Base-by-base conservation (phyloP, 2,888 invertebrate species). In the Philopedon plagiatum region DNA sequence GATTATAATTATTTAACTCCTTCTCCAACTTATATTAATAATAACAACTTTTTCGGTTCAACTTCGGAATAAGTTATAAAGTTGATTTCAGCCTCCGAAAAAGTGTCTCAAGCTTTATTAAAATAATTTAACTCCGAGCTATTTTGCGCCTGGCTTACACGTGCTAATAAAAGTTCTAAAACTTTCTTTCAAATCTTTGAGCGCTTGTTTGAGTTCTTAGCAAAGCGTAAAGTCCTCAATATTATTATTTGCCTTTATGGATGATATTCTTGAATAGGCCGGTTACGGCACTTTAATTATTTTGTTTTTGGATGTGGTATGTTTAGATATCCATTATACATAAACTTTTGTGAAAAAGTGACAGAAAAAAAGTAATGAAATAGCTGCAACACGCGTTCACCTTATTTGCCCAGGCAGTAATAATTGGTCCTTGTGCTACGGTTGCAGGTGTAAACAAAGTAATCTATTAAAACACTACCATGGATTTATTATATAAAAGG, bases 81-180 rank as follows among this genome's bases (percentile, higher is more conserved):
- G 62, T 69, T 62, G 69, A 29, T 62, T 62, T 54, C 32, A 60
- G 44, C 62, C 61, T 56, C 34, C 19, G 21, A 39, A 18, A 54
- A 63, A 69, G 62, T 62, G 57, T 62, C 63, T 69, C 62, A 49
- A 57, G 56, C 69, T 70, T 70, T 70, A 63, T 64, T 70, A 64
- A 70, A 70, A 70, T 64, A 70, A 64, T 57, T 70, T 54, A 39
- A 51, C 51, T 51, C 11, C 13, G 29, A 49, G 70, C 34, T 54
- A 57, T 58, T 58, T 57, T 54, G 41, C 62, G 51, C 51, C 51
- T 26, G 26, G 29, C 44, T 70, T 63, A 70, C 70, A 70, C 70
- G 63, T 70, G 63, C 63, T 70, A 54, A 70, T 57, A 54, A 70
- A 62, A 70, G 57, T 70, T 66, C 34, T 62, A 32, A 13, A 51